phyloP scores from a whole-genome alignment of 2,113 vertebrate genomes.

The Spizaetus ornatus region DNA sequence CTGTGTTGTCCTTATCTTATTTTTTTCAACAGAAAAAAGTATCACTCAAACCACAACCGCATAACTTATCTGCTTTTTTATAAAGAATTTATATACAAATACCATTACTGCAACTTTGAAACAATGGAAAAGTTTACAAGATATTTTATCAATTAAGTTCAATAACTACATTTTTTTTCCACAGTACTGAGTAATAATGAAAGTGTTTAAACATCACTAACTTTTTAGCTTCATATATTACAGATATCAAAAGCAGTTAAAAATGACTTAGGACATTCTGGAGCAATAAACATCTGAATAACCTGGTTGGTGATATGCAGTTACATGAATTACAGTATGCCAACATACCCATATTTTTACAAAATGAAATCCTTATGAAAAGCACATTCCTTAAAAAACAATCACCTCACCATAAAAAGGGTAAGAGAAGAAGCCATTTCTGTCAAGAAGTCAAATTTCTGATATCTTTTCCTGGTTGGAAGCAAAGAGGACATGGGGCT shows the following conservation, averaged over 20 bases:
- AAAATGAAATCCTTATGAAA: neutral
- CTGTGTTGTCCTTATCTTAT: neutral
- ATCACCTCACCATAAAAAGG: neutral
- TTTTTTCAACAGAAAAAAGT: neutral
- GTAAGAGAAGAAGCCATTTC: neutral
- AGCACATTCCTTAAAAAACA: neutral
- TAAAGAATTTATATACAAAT: neutral
- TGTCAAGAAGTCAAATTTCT: neutral
- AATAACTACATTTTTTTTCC: neutral
- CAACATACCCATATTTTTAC: neutral
- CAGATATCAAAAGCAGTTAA: neutral
- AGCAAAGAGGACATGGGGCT: neutral
- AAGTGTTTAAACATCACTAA: neutral
- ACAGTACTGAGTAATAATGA: neutral
- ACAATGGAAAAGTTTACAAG: neutral
- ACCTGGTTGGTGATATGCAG: neutral
- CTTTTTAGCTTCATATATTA: neutral
- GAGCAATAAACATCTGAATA: neutral
- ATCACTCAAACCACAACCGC: neutral
- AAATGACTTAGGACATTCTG: neutral
- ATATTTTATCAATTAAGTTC: neutral
- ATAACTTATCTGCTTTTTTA: neutral
- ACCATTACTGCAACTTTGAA: neutral
- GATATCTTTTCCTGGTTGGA: neutral
- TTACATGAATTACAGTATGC: neutral